Conservation (phyloP, 53 echinoderm and acorn worm species). For the Actinopyga echinites region DNA sequence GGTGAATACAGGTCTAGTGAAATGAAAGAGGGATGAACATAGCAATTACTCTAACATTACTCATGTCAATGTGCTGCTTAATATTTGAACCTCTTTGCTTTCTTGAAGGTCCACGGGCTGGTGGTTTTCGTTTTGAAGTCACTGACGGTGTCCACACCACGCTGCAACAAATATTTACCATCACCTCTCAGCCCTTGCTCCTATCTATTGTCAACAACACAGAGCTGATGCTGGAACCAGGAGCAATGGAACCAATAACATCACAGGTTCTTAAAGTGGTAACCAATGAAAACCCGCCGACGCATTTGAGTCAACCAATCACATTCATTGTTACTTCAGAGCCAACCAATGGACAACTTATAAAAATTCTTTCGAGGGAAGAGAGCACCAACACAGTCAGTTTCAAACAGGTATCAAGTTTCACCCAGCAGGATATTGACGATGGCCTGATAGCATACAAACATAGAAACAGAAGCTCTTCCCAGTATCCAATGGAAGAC, state of each 20-base stretch:
- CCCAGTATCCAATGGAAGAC: conserved; percentile 39
- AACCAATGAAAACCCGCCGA: conserved; percentile 77
- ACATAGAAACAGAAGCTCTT: conserved; percentile 46
- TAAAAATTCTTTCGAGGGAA: conserved; percentile 62
- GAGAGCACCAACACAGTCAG: conserved; percentile 51
- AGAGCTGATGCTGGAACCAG: conserved; percentile 55
- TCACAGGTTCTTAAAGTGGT: conserved; percentile 61
- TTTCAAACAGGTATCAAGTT: conserved; percentile 51
- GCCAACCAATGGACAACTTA: conserved; percentile 70
- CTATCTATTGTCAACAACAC: conserved; percentile 65
- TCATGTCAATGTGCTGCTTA: no score
- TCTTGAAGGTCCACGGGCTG: conserved; percentile 78
- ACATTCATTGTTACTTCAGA: conserved; percentile 57
- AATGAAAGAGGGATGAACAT: no score
- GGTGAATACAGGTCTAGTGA: no score
- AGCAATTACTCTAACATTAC: background rate
- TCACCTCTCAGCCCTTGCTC: conserved; percentile 73
- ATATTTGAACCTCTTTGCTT: background rate
- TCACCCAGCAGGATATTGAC: conserved; percentile 79
- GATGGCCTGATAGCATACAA: conserved; percentile 68
- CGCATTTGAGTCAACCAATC: conserved; percentile 73
- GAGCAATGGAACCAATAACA: conserved; percentile 75
- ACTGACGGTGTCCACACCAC: conserved; percentile 82
- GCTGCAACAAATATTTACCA: conserved; percentile 87
- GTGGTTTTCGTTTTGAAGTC: conserved; percentile 88